These are phyloP conservation scores for Ammodytes dubius DNA, from an alignment of 2,113 vertebrate species.

Conservation along the genomic window DNA sequence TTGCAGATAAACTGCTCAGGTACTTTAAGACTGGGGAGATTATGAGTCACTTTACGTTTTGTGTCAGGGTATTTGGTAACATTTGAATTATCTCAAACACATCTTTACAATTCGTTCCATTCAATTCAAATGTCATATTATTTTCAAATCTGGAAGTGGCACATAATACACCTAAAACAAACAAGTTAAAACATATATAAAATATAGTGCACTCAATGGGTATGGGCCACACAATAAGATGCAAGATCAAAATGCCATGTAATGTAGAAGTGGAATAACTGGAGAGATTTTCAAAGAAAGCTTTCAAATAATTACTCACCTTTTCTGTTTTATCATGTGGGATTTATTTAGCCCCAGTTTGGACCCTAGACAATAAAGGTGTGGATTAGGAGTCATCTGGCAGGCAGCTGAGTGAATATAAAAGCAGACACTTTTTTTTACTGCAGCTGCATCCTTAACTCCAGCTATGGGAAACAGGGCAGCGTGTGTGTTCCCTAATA, in stretches of 20 bases:
- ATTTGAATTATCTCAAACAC: neutral
- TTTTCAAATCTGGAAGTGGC: neutral
- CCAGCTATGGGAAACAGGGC: constrained; percentile 21
- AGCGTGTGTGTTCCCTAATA: constrained; percentile 20
- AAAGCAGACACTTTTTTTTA: constrained; percentile 34
- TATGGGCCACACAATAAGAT: neutral
- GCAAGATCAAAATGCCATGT: neutral
- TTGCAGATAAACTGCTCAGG: neutral
- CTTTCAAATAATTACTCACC: neutral
- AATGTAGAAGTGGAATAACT: neutral
- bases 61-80: neutral
- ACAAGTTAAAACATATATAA: neutral
- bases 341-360: neutral
- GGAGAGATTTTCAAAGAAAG: neutral
- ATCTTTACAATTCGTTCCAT: neutral
- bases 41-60: neutral
- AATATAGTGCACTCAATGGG: neutral
- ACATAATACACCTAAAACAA: neutral
- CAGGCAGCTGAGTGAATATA: constrained; percentile 45
- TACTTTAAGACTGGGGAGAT: neutral
- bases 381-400: constrained; percentile 56
- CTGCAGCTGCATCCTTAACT: constrained; percentile 39
- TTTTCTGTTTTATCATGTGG: constrained; percentile 11
- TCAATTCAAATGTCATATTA: neutral
- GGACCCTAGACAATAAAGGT: neutral